Conservation (phyloP, 2,888 invertebrate species). For the Eupithecia subumbrata region DNA sequence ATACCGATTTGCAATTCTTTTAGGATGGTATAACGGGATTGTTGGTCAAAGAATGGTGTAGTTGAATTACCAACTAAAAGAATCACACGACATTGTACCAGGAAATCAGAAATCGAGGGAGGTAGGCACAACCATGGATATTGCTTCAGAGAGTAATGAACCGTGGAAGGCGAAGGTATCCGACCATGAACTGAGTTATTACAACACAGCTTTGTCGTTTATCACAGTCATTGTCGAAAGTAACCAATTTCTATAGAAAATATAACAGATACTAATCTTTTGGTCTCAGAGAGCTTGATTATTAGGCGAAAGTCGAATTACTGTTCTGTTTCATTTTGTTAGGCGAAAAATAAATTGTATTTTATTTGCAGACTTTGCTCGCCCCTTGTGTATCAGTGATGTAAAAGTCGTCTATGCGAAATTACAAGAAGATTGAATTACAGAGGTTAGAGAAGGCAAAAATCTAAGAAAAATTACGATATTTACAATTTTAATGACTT, state of each 20-base stretch:
- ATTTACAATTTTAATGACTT: too few species aligned
- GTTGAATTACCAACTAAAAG: neutral
- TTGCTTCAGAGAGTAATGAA: constrained; percentile 40
- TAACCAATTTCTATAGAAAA: constrained; percentile 3
- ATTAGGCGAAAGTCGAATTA: neutral
- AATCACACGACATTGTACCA: constrained; percentile 35
- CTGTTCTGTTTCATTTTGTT: too few species aligned
- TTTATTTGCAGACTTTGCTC: too few species aligned
- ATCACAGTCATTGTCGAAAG: neutral
- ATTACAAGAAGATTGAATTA: too few species aligned
- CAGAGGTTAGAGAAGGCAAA: too few species aligned
- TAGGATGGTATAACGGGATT: neutral
- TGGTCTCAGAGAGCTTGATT: neutral
- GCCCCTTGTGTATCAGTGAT: too few species aligned
- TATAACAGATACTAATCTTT: neutral
- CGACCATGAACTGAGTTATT: constrained; percentile 37
- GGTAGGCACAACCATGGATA: constrained; percentile 8
- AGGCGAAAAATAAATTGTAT: too few species aligned
- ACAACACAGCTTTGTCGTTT: constrained; percentile 22
- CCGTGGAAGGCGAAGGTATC: constrained; percentile 34
- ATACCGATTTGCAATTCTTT: too few species aligned
- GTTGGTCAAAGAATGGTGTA: neutral
- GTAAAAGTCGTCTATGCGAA: too few species aligned
- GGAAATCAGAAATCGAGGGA: constrained; percentile 41
- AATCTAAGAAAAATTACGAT: too few species aligned